A percentile compares a stretch with the other conserved stretches of the same genome.
These are phyloP conservation scores for Aphidius gifuensis DNA, from an alignment of 1,140 invertebrate genomes.

Conservation along the genomic window DNA sequence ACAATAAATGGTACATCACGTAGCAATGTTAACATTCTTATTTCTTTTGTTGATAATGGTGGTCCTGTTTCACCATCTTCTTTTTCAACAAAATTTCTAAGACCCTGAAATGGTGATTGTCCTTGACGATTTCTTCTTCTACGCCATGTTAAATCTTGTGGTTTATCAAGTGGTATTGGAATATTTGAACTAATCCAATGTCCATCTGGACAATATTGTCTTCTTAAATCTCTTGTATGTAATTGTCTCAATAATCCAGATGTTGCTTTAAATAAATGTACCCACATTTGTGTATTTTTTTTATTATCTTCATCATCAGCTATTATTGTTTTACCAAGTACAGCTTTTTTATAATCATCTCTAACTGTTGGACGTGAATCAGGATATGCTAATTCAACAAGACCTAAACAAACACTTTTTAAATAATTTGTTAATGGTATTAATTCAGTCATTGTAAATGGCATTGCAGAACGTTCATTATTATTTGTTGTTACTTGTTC, in stretches of 20 bases:
- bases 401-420: constrained; percentile 80
- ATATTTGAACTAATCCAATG: constrained; percentile 77
- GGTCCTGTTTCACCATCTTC: constrained; percentile 66
- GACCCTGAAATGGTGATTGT: constrained; percentile 64
- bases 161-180: constrained; percentile 63
- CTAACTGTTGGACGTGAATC: constrained; percentile 65
- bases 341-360: constrained; percentile 52
- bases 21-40: constrained; percentile 82
- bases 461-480: constrained; percentile 56
- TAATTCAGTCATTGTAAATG: constrained; percentile 64
- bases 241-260: constrained; percentile 76
- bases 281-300: constrained; percentile 57
- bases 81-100: constrained; percentile 62
- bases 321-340: constrained; percentile 39
- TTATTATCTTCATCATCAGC: constrained; percentile 38
- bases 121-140: constrained; percentile 53
- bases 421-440: constrained; percentile 66
- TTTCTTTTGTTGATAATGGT: constrained; percentile 83
- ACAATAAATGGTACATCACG: constrained; percentile 92
- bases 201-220: constrained; percentile 71
- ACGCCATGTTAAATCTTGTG: constrained; percentile 61
- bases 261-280: constrained; percentile 54
- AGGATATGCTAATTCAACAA: constrained; percentile 88
- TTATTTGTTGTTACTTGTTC: neutral
- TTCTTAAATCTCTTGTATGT: constrained; percentile 74